A percentile compares a stretch with the other conserved stretches of the same genome.
phyloP scores from a whole-genome alignment of 2,113 vertebrate species.

The Leptocoma aspasia region DNA sequence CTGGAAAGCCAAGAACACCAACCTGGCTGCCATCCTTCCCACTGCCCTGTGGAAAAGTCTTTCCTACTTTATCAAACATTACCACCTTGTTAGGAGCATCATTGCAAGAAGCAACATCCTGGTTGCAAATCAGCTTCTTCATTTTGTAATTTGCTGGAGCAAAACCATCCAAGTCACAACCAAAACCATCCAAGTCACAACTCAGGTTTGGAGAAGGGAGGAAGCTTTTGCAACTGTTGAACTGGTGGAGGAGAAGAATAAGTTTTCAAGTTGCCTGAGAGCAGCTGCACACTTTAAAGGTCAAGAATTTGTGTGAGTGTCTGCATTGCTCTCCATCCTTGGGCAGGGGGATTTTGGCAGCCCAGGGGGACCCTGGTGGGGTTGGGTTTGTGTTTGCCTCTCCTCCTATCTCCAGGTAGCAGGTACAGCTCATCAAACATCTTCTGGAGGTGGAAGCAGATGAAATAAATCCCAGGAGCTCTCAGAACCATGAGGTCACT shows the following conservation, averaged over 20 bases:
- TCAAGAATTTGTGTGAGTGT: neutral
- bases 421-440: neutral
- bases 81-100: fast-evolving
- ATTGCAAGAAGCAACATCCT: fast-evolving
- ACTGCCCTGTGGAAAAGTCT: neutral
- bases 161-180: neutral
- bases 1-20: neutral
- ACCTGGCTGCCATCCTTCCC: neutral
- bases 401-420: neutral
- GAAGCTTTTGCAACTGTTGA: neutral
- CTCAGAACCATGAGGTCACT: neutral
- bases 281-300: neutral
- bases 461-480: neutral
- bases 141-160: neutral
- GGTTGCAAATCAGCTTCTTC: neutral
- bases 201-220: neutral
- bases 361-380: neutral
- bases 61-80: fast-evolving
- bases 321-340: neutral
- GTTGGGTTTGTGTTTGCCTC: neutral
- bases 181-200: neutral
- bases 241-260: neutral
- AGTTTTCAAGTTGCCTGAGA: neutral
- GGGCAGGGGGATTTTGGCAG: neutral
- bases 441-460: neutral